These are phyloP conservation scores for Noturus placidus DNA, from an alignment of 2,113 vertebrate genomes.

Conservation along the genomic window DNA sequence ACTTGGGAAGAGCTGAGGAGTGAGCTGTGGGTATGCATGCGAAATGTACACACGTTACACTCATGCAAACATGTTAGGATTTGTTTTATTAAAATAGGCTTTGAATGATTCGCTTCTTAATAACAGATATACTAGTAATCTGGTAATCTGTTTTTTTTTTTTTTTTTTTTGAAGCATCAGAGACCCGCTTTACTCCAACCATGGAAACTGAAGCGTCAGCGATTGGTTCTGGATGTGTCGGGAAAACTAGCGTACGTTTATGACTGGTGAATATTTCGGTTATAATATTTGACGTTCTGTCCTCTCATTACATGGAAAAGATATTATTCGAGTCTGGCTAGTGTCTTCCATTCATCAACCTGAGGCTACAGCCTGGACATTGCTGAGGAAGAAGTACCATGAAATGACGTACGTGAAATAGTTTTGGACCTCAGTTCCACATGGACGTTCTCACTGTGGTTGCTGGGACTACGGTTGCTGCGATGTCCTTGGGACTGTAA, in stretches of 20 bases:
- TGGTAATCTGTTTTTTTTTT: neutral
- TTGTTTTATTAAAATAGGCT: neutral
- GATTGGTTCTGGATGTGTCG: neutral
- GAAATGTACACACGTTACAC: neutral
- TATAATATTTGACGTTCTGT: neutral
- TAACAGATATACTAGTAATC: too few species aligned
- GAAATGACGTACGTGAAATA: too few species aligned
- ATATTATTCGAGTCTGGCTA: neutral
- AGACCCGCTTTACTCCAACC: neutral
- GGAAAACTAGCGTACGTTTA: too few species aligned
- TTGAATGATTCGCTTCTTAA: neutral
- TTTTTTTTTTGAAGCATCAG: neutral
- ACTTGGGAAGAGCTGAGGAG: conserved; percentile 54
- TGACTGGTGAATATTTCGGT: neutral
- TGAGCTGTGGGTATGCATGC: neutral
- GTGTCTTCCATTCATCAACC: neutral
- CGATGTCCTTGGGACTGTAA: too few species aligned
- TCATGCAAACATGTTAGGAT: conserved; percentile 12
- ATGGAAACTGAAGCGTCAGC: neutral
- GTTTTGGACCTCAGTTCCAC: too few species aligned
- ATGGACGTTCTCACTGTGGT: too few species aligned
- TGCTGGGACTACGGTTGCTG: too few species aligned
- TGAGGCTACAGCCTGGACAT: too few species aligned
- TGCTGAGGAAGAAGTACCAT: too few species aligned
- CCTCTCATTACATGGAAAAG: neutral